Base-by-base conservation (phyloP, 2,113 vertebrate species). In the Scolopax mira region DNA sequence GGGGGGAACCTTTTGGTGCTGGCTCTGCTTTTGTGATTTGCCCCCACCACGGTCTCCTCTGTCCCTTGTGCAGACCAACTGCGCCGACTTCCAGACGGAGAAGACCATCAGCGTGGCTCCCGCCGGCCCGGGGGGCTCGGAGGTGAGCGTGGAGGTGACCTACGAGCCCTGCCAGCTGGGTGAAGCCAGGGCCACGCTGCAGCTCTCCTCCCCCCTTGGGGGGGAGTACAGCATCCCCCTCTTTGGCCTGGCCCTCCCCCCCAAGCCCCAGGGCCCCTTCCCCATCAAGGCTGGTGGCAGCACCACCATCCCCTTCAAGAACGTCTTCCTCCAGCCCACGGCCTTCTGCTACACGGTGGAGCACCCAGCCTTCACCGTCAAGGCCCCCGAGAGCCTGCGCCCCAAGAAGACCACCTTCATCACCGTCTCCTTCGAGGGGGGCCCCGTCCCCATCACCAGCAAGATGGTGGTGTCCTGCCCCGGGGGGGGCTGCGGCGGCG, bases 111-210 rank as follows among this genome's bases (percentile, higher is more conserved):
- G 5, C 0, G 97, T 93, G 1, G 73, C 98, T 4, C 93, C 98
- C 0, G 98, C 98, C 5, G 83, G 92, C 46, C 98, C 96, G 24
- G 94, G 95, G 1, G 99, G 99, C 54, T 98, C 97, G 0, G 98
- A 98, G 61, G 85, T 98, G 90, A 96, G 90, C 1, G 72, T 99
- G 93, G 98, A 98, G n/a, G 97, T 99, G 44, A 97, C 92, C 77
- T 99, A 98, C 2, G 98, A 99, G 92, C 99, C 99, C 79, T 97
- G 97, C 89, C 98, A 97, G 88, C 96, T 99, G 91, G 99, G 99
- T 0, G 97, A 99, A 80, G 96, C 98, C 67, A 97, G 93, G 58
- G 97, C 98, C 49, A 89, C 69, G 4, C 98, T 99, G 41, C 97
- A 25, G 35, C 81, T 99, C 39, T 97, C 96, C 6, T 99, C 99